Base-by-base conservation (phyloP, 2,888 invertebrate genomes). In the Cylindroiulus punctatus region DNA sequence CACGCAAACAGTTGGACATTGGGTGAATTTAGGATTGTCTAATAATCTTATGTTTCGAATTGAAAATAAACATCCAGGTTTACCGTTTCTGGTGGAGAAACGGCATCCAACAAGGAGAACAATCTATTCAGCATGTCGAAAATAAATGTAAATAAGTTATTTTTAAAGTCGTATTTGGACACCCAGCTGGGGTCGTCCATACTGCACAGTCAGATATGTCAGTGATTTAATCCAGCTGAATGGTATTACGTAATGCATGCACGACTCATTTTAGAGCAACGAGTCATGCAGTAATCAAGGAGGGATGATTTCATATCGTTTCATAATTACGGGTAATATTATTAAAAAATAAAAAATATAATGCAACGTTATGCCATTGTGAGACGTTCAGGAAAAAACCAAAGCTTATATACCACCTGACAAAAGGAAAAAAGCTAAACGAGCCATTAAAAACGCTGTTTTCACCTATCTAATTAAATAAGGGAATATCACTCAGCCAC, bases 401-500 rank as follows among this genome's bases (percentile, higher is more conserved):
- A 40, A 4, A 47, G 8, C 2, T 22, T 8, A n/a, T 57, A n/a
- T n/a, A 57, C 57, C 57, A 19, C 19, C 19, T 57, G 57, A 57
- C 57, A 57, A 2, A n/a, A 57, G 57, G 57, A 57, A n/a, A 57
- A 57, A 57, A n/a, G n/a, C n/a, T 57, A 57, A 57, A 57, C 57
- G 57, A 57, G n/a, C 57, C 57, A 57, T 57, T 57, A 57, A 57
- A 57, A 57, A 57, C 14, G 19, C 5, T 57, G 57, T 57, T 57
- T 57, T 57, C 57, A 57, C 57, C 57, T 57, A 57, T n/a, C 57
- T 57, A 57, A 57, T 57, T 57, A 57, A 57, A 57, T 57, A n/a
- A 3, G 57, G n/a, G 57, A 57, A 57, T 57, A 14, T 14, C 57
- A 57, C 57, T 57, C 57, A 5, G 57, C 57, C 57, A 57, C 4